Evolutionary conservation across 1,140 invertebrate species (phyloP), one percentile per base, ranked within the genome.

Genomic region (Stegodyphus mimosarum): DNA sequence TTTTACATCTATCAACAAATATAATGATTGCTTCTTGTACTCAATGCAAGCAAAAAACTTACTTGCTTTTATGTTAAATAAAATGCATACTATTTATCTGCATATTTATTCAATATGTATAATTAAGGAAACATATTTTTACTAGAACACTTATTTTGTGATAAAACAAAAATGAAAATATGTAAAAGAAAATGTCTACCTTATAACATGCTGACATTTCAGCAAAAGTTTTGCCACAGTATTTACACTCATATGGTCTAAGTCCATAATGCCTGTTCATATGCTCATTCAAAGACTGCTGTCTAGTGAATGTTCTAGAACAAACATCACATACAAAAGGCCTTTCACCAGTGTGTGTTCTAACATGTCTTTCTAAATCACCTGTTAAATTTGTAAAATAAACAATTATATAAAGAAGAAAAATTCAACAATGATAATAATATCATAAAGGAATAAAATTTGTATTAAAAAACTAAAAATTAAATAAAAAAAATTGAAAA

Each of bases 321-420:
- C 91, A 92, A 6, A 90, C 80, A 7, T 87, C 69, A 88, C 91
- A 92, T 88, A 88, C 87, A 87, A 89, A 91, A 15, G 91, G 91
- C 75, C 88, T 89, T 86, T 91, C 91, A 7, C 91, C 90, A 53
- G 91, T 91, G 86, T 92, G 91, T 15, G 87, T 88, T 53, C 90
- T 77, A 77, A 88, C 88, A 88, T 92, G 91, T 70, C 90, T 89
- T 55, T 90, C 76, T 48, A 89, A 87, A 74, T 90, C 89, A 70
- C 89, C 89, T 90, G 55, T 48, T 86, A 74, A 17, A 67, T 49
- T 72, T 11, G 2, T 71, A 13, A 50, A 18, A 49, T 49, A 49
- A 49, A 10, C 2, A 2, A 15, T 50, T 15, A 71, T 11, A 71
- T 71, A 48, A 48, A 33, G 13, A 71, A 48, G 6, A 10, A 0